Evolutionary conservation across 2,113 vertebrate species (phyloP).

Genomic region (Hystrix cristata): DNA sequence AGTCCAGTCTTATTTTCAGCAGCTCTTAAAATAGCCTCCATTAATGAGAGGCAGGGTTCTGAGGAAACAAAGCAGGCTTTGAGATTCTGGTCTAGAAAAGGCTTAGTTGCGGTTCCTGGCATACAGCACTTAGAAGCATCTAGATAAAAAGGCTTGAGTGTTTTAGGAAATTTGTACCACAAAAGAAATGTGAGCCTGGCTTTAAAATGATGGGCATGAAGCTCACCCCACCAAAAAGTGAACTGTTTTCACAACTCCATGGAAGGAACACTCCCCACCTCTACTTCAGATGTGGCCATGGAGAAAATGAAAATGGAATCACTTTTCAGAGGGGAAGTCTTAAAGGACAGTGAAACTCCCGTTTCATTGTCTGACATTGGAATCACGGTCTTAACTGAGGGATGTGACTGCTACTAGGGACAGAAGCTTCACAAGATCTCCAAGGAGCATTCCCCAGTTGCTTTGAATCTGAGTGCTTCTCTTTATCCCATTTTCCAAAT

Average conservation of each 20-base stretch:
- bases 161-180: not conserved
- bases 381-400: not conserved
- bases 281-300: not conserved
- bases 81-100: not conserved
- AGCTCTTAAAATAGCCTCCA: not conserved
- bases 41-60: not conserved
- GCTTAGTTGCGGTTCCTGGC: not conserved
- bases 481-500: not conserved
- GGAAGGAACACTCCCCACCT: not conserved
- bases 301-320: not conserved
- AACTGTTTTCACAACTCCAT: not conserved
- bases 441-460: not conserved
- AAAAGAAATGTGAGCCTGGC: not conserved
- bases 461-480: slow-evolving; percentile 5
- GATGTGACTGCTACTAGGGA: not conserved
- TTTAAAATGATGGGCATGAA: not conserved
- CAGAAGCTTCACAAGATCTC: not conserved
- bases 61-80: not conserved
- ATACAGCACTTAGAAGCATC: not conserved
- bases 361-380: not conserved
- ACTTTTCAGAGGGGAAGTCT: not conserved
- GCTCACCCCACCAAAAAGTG: not conserved
- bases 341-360: not conserved
- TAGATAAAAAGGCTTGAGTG: not conserved
- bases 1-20: not conserved